phyloP scores from a whole-genome alignment of 2,113 vertebrate genomes.

The Shinisaurus crocodilurus region DNA sequence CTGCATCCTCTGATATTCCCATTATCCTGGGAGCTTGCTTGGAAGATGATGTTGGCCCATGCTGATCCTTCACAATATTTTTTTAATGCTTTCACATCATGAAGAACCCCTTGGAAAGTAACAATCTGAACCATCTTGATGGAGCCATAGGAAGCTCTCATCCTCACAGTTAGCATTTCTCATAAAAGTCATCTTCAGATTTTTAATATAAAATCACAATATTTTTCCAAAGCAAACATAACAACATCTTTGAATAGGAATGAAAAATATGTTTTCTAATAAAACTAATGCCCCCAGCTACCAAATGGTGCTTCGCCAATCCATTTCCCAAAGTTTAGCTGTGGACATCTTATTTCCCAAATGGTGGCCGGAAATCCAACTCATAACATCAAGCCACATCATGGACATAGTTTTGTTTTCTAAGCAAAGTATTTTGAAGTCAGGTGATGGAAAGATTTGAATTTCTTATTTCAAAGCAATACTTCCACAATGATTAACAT shows the following conservation, averaged over 20 bases:
- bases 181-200: conserved; percentile 50
- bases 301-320: conserved; percentile 52
- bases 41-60: not conserved
- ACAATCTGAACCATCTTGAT: not conserved
- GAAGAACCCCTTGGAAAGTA: not conserved
- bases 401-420: conserved; percentile 55
- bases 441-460: conserved; percentile 5
- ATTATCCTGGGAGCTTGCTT: not conserved
- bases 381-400: conserved; percentile 54
- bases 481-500: not conserved
- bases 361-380: conserved; percentile 51
- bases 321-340: conserved; percentile 44
- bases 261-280: conserved; percentile 55
- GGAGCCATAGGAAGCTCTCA: not conserved
- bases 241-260: conserved; percentile 35
- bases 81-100: not conserved
- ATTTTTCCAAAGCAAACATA: conserved; percentile 53
- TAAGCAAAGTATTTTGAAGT: conserved; percentile 41
- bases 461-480: not conserved
- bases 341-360: conserved; percentile 49
- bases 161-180: conserved; percentile 40
- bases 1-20: too few species aligned
- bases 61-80: not conserved
- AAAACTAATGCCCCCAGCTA: conserved; percentile 64
- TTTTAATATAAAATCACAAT: conserved; percentile 27